Percentiles rank a stretch among this genome's conserved stretches.
phyloP scores from a whole-genome alignment of 2,888 invertebrate species.

The Apoderus coryli region DNA sequence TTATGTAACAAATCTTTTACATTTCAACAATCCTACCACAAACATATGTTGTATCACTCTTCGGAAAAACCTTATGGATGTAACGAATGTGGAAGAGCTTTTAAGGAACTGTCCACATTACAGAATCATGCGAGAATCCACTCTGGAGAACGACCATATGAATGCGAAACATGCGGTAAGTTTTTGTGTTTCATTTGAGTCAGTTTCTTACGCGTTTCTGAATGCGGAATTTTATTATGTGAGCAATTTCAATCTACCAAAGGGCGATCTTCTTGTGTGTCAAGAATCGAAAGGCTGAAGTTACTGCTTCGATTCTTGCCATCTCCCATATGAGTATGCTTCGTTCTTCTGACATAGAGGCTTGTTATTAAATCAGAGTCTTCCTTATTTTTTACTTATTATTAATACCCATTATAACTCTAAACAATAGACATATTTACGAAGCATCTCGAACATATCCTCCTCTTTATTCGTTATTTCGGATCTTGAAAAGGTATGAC shows the following conservation, averaged over 20 bases:
- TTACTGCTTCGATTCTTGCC: too few relatives aligned
- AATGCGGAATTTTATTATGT: not conserved
- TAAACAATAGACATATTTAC: too few relatives aligned
- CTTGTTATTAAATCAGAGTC: too few relatives aligned
- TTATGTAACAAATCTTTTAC: constrained; percentile 76
- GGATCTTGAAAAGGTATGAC: too few relatives aligned
- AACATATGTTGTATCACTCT: constrained; percentile 74
- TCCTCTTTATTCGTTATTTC: too few relatives aligned
- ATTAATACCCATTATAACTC: too few relatives aligned
- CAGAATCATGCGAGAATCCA: constrained; percentile 78
- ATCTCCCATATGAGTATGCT: not conserved
- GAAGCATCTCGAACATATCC: too few relatives aligned
- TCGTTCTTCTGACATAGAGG: not conserved
- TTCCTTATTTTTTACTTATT: too few relatives aligned
- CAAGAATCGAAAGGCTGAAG: not conserved
- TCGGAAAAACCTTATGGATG: constrained; percentile 70
- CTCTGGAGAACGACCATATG: constrained; percentile 53
- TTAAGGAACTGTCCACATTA: constrained; percentile 74
- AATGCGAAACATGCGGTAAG: constrained; percentile 74
- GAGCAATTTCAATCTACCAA: not conserved
- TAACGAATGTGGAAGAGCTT: constrained; percentile 62
- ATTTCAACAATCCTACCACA: constrained; percentile 82
- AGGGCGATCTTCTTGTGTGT: not conserved
- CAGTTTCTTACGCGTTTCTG: too few relatives aligned
- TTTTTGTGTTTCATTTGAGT: too few relatives aligned